Evolutionary conservation across 2,888 invertebrate species (phyloP).

Genomic region (Cordilura impudica): DNA sequence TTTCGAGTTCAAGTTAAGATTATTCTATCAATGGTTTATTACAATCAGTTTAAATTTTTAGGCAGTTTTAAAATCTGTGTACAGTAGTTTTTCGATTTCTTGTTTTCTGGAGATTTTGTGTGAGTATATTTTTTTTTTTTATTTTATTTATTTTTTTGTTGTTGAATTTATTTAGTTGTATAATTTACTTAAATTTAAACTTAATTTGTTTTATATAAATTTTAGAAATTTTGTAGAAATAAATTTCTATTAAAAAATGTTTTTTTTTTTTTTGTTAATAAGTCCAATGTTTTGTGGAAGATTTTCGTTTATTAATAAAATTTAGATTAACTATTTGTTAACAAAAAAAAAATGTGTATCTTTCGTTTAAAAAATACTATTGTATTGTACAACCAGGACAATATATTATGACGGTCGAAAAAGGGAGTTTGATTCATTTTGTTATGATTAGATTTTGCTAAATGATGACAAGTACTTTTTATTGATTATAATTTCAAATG

Average conservation of each 20-base stretch:
- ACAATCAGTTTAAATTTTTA: too few relatives aligned
- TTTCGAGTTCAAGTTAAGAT: too few relatives aligned
- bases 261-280: background rate
- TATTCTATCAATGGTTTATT: too few relatives aligned
- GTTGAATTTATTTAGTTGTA: constrained; percentile 19
- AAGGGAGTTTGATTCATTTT: too few relatives aligned
- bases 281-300: constrained; percentile 55
- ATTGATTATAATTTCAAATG: background rate
- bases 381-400: constrained; percentile 15
- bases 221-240: constrained; percentile 45
- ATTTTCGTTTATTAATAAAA: constrained; percentile 37
- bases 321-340: constrained; percentile 46
- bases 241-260: constrained; percentile 43
- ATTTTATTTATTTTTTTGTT: constrained; percentile 3
- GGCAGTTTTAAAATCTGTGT: too few relatives aligned
- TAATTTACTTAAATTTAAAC: constrained; percentile 51
- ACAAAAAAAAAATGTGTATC: background rate
- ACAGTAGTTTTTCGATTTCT: too few relatives aligned
- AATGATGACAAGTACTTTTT: background rate
- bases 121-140: constrained; percentile 12
- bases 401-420: background rate
- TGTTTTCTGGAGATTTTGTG: background rate
- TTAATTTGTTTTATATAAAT: constrained; percentile 37
- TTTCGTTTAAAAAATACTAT: constrained; percentile 23
- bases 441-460: background rate